Conservation (phyloP, 2,888 invertebrate species). For the Lutraria lutraria region DNA sequence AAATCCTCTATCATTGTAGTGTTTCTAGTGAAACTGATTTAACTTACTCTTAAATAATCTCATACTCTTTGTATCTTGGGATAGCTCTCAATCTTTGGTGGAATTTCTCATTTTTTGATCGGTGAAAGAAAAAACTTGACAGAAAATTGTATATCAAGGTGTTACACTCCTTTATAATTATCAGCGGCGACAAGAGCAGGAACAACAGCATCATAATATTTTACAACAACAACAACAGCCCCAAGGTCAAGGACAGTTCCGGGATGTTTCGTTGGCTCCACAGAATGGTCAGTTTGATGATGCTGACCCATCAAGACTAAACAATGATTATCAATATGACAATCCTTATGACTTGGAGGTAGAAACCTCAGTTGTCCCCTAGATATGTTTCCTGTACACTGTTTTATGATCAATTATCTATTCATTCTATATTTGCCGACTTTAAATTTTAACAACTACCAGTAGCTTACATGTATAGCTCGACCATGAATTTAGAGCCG, state of each 20-base stretch:
- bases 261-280: not conserved
- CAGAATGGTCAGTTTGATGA: constrained; percentile 19
- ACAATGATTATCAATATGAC: constrained; percentile 3
- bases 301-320: not conserved
- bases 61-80: not conserved
- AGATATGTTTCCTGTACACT: not conserved
- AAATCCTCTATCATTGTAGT: not conserved
- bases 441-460: not conserved
- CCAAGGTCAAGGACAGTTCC: not conserved
- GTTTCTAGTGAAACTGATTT: not conserved
- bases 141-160: not conserved
- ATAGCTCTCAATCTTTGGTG: not conserved
- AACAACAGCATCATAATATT: not conserved
- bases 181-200: not conserved
- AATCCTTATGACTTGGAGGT: not conserved
- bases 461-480: too few species aligned
- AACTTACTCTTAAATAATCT: not conserved
- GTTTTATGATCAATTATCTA: not conserved
- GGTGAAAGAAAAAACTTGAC: not conserved
- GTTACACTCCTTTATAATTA: not conserved
- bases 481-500: too few species aligned
- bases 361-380: constrained; percentile 1
- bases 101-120: not conserved
- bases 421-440: not conserved
- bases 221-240: not conserved